phyloP scores from a whole-genome alignment of 2,797 vertebrate genomes.

The Orientallactaga sibirica region DNA sequence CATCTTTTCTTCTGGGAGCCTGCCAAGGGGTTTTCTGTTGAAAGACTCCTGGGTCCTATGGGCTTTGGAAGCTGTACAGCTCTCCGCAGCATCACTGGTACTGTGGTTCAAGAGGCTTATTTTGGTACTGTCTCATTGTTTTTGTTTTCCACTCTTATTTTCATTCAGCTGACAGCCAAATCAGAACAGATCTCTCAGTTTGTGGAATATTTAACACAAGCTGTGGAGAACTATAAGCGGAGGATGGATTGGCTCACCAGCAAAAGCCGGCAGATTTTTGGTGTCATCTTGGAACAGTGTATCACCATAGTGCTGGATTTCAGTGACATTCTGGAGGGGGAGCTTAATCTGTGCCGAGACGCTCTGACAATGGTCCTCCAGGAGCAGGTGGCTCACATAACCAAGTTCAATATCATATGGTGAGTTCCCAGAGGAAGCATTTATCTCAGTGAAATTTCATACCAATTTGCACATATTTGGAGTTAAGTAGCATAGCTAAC shows the following conservation, averaged over 20 bases:
- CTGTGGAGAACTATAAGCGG: conserved; percentile 85
- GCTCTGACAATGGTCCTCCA: conserved; percentile 87
- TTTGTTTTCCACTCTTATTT: conserved; percentile 76
- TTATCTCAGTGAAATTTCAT: not conserved
- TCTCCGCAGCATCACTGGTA: not conserved
- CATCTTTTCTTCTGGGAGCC: not conserved
- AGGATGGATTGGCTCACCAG: conserved; percentile 91
- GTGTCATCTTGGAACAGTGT: conserved; percentile 89
- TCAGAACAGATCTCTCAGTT: conserved; percentile 87
- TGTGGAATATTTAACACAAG: conserved; percentile 83
- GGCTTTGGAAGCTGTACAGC: not conserved
- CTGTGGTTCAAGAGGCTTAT: not conserved
- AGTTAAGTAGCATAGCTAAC: not conserved
- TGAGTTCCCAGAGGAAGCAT: conserved; percentile 81
- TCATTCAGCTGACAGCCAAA: conserved; percentile 89
- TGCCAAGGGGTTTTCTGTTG: not conserved
- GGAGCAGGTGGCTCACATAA: conserved; percentile 88
- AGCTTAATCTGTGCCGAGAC: conserved; percentile 85
- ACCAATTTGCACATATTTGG: not conserved
- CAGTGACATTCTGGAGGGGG: conserved; percentile 71
- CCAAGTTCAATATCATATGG: conserved; percentile 90
- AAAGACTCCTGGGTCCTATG: not conserved
- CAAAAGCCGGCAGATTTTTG: conserved; percentile 90
- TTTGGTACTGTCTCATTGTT: conserved; percentile 58
- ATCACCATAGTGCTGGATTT: conserved; percentile 88